A percentile compares a stretch with the other conserved stretches of the same genome.
Conservation (phyloP, 2,113 vertebrate genomes). For the Esox niger region DNA sequence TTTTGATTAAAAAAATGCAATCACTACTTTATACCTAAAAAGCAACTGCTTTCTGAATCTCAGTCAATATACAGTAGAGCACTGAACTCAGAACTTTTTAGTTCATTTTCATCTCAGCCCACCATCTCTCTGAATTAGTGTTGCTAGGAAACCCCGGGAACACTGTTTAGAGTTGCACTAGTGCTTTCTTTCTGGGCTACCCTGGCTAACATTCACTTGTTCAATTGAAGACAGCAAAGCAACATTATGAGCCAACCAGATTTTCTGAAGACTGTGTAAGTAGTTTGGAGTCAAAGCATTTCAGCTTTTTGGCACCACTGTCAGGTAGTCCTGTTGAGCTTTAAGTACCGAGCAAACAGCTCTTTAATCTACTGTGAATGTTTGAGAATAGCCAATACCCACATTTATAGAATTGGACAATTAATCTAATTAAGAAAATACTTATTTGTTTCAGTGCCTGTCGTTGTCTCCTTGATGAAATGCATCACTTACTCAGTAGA, state of each 20-base stretch:
- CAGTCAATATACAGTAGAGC: constrained; percentile 17
- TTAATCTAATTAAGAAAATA: constrained; percentile 21
- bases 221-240: constrained; percentile 33
- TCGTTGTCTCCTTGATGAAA: neutral
- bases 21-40: constrained; percentile 2
- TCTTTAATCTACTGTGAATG: constrained; percentile 37
- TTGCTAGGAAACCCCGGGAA: constrained; percentile 67
- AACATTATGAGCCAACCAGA: constrained; percentile 22
- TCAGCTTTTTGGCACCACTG: constrained; percentile 46
- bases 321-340: constrained; percentile 62
- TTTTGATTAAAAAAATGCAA: neutral
- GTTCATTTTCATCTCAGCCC: constrained; percentile 34
- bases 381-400: constrained; percentile 43
- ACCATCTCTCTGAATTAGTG: constrained; percentile 33
- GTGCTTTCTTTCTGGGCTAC: constrained; percentile 44
- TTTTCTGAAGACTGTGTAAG: constrained; percentile 43
- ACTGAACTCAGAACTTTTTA: constrained; percentile 17
- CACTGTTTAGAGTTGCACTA: constrained; percentile 47
- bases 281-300: constrained; percentile 37
- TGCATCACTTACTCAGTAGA: neutral
- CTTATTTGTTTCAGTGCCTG: no score
- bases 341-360: constrained; percentile 43
- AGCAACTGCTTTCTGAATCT: neutral
- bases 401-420: constrained; percentile 37
- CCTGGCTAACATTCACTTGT: constrained; percentile 43